Evolutionary conservation across 2,888 invertebrate species (phyloP).

Genomic region (Bembecia ichneumoniformis): DNA sequence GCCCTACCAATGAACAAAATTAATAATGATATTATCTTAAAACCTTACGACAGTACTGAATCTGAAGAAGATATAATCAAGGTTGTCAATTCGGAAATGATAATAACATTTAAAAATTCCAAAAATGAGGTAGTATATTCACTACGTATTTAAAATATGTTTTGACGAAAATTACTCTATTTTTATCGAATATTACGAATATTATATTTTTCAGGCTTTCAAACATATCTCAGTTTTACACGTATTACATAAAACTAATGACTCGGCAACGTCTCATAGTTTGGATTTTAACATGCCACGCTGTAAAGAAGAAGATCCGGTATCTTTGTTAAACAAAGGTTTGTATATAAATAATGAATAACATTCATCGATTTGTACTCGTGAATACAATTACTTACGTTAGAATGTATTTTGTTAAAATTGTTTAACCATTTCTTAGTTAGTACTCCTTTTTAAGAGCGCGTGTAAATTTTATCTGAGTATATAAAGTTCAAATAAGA

Average conservation of each 20-base stretch:
- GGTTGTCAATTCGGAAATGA: slow-evolving; percentile 52
- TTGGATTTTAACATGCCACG: slow-evolving; percentile 10
- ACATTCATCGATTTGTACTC: too few species aligned
- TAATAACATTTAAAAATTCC: slow-evolving; percentile 57
- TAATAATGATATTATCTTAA: slow-evolving; percentile 21
- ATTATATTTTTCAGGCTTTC: slow-evolving; percentile 30
- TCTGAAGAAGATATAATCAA: slow-evolving; percentile 15
- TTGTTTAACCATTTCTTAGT: too few species aligned
- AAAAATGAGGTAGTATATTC: slow-evolving; percentile 30
- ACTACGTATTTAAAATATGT: neutral
- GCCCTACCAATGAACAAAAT: too few species aligned
- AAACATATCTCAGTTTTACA: slow-evolving; percentile 50
- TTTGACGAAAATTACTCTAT: neutral
- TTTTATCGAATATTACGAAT: neutral
- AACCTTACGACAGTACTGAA: slow-evolving; percentile 29
- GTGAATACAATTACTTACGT: neutral
- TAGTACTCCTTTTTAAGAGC: too few species aligned
- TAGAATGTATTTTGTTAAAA: neutral
- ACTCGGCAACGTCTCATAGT: slow-evolving; percentile 18
- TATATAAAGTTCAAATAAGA: too few species aligned
- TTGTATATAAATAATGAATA: slow-evolving; percentile 6
- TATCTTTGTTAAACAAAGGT: slow-evolving; percentile 50
- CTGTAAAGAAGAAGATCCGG: slow-evolving; percentile 40
- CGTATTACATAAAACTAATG: slow-evolving; percentile 59
- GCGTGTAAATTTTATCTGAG: too few species aligned